phyloP scores from a whole-genome alignment of 2,113 vertebrate species.

The Chloropsis hardwickii region DNA sequence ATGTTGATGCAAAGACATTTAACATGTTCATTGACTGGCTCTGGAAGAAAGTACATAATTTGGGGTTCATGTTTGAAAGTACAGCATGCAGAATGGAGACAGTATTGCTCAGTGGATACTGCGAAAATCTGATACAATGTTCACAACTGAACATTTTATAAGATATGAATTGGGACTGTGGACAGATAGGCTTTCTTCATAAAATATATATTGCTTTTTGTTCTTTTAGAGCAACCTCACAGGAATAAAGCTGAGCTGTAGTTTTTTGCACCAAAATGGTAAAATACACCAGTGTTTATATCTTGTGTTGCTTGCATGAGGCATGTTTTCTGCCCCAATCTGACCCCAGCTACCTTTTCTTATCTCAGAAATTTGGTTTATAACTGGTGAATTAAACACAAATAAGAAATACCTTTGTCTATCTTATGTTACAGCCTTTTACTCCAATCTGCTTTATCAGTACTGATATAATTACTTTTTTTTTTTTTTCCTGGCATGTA shows the following conservation, averaged over 20 bases:
- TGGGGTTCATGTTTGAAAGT: background rate
- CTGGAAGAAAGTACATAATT: background rate
- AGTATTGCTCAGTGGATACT: background rate
- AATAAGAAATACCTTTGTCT: background rate
- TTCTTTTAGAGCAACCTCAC: background rate
- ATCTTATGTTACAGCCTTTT: background rate
- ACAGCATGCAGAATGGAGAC: background rate
- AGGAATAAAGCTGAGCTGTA: background rate
- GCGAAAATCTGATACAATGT: background rate
- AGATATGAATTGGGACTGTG: background rate
- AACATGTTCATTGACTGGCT: background rate
- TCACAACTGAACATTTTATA: background rate
- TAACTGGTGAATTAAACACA: background rate
- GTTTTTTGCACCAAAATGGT: background rate
- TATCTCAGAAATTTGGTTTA: background rate
- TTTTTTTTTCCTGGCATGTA: background rate
- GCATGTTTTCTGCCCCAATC: background rate
- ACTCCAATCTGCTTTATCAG: background rate
- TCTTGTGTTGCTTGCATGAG: background rate
- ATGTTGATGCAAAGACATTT: background rate
- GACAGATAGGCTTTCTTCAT: background rate
- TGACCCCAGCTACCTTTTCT: background rate
- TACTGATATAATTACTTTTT: background rate
- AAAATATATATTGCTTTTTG: background rate
- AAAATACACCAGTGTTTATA: background rate